Evolutionary conservation across 2,113 vertebrate genomes (phyloP), one percentile per base, ranked within the genome.

Genomic region (Zosterops pallidus): DNA sequence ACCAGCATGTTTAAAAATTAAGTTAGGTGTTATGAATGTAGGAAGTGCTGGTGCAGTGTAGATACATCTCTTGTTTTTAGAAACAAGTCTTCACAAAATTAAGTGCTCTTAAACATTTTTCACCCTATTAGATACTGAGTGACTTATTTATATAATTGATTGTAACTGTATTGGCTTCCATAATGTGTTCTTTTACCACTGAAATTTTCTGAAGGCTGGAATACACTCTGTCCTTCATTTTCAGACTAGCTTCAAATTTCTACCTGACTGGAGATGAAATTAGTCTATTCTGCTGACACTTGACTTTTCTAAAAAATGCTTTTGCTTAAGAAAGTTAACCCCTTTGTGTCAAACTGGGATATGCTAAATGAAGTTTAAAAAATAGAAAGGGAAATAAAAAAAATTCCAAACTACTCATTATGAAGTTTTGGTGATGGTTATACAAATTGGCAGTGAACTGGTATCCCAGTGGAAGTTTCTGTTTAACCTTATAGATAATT

Each of bases 31-130:
- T 94, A 84, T 26, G 75, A 96, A 93, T 96, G 92, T 92, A 90
- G 89, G 47, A 92, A 91, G 67, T 78, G 77, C 50, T 64, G 95
- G 93, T 95, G 89, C 86, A 70, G 87, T 87, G 80, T 93, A 72
- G 68, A 49, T 57, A 85, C 44, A 46, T 92, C 62, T 96, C 67
- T 88, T 89, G n/a, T 71, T 97, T 95, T 94, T 71, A 81, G 86
- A 83, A 97, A 44, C 17, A 86, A 82, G 12, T 95, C 75, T 93
- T 96, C 75, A 88, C 57, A 89, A 94, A 96, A 94, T 95, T 68
- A 97, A 98, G 98, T 98, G 98, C 98, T 97, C 98, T 98, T 98
- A 97, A 94, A 96, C 69, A 82, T 95, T 65, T 87, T 67, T 93
- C 90, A 95, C 74, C 65, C 57, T 90, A 67, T 89, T 85, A 83